Percentiles rank a stretch among this genome's conserved stretches.
Evolutionary conservation across 2,113 vertebrate species (phyloP).

Genomic region (Psettodes erumei): DNA sequence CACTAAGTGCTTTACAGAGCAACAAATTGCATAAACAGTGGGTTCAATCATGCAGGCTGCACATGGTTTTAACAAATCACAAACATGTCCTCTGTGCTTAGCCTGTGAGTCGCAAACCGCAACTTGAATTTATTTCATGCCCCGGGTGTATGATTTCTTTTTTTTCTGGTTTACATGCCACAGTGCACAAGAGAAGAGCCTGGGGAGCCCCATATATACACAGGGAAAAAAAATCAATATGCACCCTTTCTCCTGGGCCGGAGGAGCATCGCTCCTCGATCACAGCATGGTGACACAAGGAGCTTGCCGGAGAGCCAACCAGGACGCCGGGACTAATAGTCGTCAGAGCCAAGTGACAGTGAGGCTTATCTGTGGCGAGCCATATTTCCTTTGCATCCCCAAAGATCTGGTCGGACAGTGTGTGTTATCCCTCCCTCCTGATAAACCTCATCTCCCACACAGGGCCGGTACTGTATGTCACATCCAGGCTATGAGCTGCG

Average conservation of each 20-base stretch:
- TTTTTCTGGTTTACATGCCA: slow-evolving; percentile 42
- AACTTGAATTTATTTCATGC: slow-evolving; percentile 37
- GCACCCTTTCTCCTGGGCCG: slow-evolving; percentile 50
- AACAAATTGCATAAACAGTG: slow-evolving; percentile 36
- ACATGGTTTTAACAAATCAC: slow-evolving; percentile 33
- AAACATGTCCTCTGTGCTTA: slow-evolving; percentile 6
- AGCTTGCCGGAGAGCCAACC: slow-evolving; percentile 42
- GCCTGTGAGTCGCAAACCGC: not conserved
- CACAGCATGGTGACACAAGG: slow-evolving; percentile 49
- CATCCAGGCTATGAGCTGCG: slow-evolving; percentile 56
- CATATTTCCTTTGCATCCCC: slow-evolving; percentile 61
- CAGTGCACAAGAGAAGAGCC: slow-evolving; percentile 38
- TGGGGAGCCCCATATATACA: slow-evolving; percentile 56
- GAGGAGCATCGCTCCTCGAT: slow-evolving; percentile 45
- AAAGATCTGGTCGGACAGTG: slow-evolving; percentile 68
- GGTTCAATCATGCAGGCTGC: slow-evolving; percentile 18
- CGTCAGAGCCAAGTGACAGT: slow-evolving; percentile 73
- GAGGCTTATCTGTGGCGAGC: slow-evolving; percentile 68
- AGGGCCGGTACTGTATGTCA: slow-evolving; percentile 63
- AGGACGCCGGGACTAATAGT: slow-evolving; percentile 63
- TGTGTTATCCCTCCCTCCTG: slow-evolving; percentile 58
- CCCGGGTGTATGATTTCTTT: slow-evolving; percentile 8
- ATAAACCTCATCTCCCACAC: slow-evolving; percentile 62
- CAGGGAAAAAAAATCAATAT: slow-evolving; percentile 73
- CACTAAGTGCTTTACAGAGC: slow-evolving; percentile 46